Conservation (phyloP, 2,888 invertebrate genomes). For the Brenthis hecate region DNA sequence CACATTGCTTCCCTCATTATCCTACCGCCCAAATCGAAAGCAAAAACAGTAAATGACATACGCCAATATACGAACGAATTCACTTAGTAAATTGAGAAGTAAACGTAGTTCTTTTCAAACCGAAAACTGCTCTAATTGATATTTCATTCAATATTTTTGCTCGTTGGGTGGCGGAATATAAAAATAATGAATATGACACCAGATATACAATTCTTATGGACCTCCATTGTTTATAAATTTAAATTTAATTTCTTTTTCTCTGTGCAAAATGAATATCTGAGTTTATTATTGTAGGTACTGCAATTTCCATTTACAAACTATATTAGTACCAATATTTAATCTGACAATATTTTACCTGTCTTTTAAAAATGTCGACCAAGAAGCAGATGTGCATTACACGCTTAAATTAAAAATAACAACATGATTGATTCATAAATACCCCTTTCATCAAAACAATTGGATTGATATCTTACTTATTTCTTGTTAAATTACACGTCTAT, state of each 20-base stretch:
- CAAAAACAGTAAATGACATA: constrained; percentile 79
- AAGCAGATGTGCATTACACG: constrained; percentile 60
- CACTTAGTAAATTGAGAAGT: constrained; percentile 78
- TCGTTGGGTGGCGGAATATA: constrained; percentile 74
- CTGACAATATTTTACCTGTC: constrained; percentile 32
- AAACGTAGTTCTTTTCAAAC: constrained; percentile 66
- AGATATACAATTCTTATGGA: constrained; percentile 54
- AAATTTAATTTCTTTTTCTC: constrained; percentile 36
- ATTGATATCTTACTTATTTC: constrained; percentile 69
- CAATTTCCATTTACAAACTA: background rate
- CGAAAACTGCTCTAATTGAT: constrained; percentile 77
- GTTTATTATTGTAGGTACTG: background rate
- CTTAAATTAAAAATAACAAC: constrained; percentile 72
- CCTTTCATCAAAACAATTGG: constrained; percentile 66
- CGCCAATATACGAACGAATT: constrained; percentile 67
- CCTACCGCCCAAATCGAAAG: constrained; percentile 74
- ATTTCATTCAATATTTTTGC: constrained; percentile 75
- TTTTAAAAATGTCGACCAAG: constrained; percentile 27
- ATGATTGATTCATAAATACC: constrained; percentile 68
- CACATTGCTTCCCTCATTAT: constrained; percentile 75
- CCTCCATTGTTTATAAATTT: constrained; percentile 51
- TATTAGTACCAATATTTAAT: background rate
- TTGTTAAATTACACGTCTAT: constrained; percentile 66
- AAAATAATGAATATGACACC: constrained; percentile 71
- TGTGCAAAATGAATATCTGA: constrained; percentile 1